Evolutionary conservation across 2,797 vertebrate genomes (phyloP).

Genomic region (Anguilla anguilla): DNA sequence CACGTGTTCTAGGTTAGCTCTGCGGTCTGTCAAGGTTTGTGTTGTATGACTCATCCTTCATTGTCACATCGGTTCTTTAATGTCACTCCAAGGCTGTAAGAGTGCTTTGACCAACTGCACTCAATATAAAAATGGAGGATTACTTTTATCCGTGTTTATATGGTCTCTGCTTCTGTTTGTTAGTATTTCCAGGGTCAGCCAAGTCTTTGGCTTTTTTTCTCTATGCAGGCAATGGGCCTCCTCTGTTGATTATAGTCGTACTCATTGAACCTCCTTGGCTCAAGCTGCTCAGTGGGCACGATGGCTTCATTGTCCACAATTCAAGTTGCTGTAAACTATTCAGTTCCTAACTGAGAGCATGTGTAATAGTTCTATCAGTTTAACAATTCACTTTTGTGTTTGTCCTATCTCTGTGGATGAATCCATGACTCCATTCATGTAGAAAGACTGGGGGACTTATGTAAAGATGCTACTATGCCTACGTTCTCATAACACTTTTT

Average conservation of each 20-base stretch:
- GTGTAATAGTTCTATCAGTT: neutral
- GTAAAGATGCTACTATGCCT: neutral
- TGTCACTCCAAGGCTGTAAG: too few relatives aligned
- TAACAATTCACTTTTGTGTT: neutral
- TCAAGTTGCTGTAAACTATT: neutral
- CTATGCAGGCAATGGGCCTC: too few relatives aligned
- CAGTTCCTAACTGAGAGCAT: neutral
- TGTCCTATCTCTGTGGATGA: neutral
- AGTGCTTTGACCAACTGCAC: too few relatives aligned
- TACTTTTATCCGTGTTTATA: too few relatives aligned
- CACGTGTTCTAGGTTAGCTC: neutral
- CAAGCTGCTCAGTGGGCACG: too few relatives aligned
- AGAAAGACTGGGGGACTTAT: neutral
- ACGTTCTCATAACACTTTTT: neutral
- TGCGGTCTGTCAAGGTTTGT: neutral
- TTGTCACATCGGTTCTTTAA: neutral
- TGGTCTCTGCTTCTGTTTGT: too few relatives aligned
- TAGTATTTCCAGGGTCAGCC: too few relatives aligned
- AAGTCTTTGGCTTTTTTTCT: too few relatives aligned
- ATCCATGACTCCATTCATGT: neutral
- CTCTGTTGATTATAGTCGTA: too few relatives aligned
- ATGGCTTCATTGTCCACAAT: neutral
- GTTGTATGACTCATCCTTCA: neutral
- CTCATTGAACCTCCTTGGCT: too few relatives aligned
- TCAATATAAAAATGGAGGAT: too few relatives aligned